Evolutionary conservation across 2,113 vertebrate genomes (phyloP), one percentile per base, ranked within the genome.

Genomic region (Sylvilagus bachmani): DNA sequence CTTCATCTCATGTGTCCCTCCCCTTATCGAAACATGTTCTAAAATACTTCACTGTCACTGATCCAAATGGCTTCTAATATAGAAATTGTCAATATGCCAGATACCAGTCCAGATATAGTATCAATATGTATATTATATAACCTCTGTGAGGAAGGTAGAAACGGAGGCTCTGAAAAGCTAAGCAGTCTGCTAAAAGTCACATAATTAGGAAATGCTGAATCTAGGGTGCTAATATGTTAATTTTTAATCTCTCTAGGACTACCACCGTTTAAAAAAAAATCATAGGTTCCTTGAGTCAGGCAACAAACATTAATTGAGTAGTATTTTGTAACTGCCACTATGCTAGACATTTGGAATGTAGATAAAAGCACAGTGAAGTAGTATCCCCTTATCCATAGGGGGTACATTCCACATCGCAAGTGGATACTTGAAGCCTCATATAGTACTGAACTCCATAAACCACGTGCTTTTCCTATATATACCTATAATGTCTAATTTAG

Each of bases 271-370:
- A 12, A 66, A 94, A 79, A n/a, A 66, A 79, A 88, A 24, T 86
- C 10, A 81, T 86, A 12, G 49, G 3, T 53, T 88, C 3, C 73
- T 86, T 79, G 74, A 78, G 90, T 91, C 38, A 89, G n/a, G 19
- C 33, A 89, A 61, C 9, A 71, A 90, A 70, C 4, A 69, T 25
- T 75, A 94, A 38, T 55, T 83, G 31, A 83, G 12, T 44, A 58
- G 74, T 70, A 74, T 94, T 93, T 91, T 66, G 70, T 89, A 38
- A 74, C n/a, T 61, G 6, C 9, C 44, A 58, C 33, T 89, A 44
- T 89, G 75, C 14, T 74, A 74, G 17, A 1, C 16, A 89, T 91
- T 94, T 92, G 10, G 16, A 36, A 90, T 73, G 81, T 31, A 78
- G 14, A 62, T 78, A 58, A 95, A 92, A 95, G 78, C 19, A 51